Percentiles rank a stretch among this genome's conserved stretches.
phyloP scores from a whole-genome alignment of 2,797 vertebrate genomes.

The Buceros bicornis region DNA sequence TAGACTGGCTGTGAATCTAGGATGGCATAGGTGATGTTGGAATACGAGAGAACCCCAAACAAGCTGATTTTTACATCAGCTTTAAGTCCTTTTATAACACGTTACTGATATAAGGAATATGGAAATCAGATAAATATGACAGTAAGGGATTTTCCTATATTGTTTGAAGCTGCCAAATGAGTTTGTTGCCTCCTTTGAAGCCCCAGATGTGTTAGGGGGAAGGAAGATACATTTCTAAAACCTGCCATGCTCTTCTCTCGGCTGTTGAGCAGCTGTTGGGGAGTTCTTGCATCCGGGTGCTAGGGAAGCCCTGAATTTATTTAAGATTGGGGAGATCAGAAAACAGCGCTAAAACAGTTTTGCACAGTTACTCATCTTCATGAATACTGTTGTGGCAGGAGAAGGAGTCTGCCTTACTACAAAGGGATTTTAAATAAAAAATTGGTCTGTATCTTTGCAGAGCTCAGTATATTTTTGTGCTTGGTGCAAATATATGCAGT shows the following conservation, averaged over 20 bases:
- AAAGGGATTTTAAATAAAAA: background rate
- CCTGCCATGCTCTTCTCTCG: background rate
- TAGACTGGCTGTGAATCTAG: background rate
- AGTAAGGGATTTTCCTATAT: background rate
- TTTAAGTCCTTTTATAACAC: background rate
- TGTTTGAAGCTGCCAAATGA: slow-evolving; percentile 3
- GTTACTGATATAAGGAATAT: background rate
- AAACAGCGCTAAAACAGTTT: background rate
- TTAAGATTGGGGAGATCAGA: background rate
- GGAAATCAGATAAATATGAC: background rate
- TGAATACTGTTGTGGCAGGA: background rate
- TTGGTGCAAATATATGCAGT: background rate
- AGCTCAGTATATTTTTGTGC: background rate
- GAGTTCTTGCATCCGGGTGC: background rate
- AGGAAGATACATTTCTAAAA: background rate
- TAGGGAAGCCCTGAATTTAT: background rate
- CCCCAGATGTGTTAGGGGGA: background rate
- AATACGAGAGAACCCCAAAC: background rate
- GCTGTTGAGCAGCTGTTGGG: background rate
- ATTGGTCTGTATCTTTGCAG: background rate
- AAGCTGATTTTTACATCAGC: background rate
- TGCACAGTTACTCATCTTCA: background rate
- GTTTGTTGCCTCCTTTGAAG: slow-evolving; percentile 30
- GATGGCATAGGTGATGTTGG: background rate
- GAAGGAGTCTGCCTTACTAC: background rate